Evolutionary conservation across 2,888 invertebrate species (phyloP).

Genomic region (Melipona bicolor): DNA sequence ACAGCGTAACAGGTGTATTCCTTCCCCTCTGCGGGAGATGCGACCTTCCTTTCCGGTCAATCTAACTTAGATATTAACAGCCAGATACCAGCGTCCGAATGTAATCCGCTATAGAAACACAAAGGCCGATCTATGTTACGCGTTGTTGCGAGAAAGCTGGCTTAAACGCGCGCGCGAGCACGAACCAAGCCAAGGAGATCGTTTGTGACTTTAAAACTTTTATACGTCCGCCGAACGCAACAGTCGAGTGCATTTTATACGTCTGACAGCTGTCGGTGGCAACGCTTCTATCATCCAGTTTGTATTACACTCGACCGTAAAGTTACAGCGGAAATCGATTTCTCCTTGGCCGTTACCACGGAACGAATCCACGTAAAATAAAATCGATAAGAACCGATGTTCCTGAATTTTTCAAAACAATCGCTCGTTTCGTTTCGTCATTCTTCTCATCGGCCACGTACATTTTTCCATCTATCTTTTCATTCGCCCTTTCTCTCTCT

Average conservation of each 20-base stretch:
- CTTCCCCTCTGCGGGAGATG: constrained; percentile 23
- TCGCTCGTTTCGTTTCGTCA: constrained; percentile 18
- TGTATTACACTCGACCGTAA: constrained; percentile 35
- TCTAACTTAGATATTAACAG: constrained; percentile 23
- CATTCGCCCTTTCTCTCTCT: too few species aligned
- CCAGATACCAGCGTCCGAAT: not conserved
- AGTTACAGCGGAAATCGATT: constrained; percentile 50
- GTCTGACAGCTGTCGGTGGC: constrained; percentile 49
- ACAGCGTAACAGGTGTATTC: constrained; percentile 59
- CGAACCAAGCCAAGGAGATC: not conserved
- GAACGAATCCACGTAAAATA: constrained; percentile 40
- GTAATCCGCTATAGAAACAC: not conserved
- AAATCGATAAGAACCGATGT: constrained; percentile 31
- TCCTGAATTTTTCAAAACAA: constrained; percentile 40
- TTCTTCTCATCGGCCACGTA: constrained; percentile 12
- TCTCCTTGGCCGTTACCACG: constrained; percentile 29
- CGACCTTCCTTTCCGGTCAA: constrained; percentile 36
- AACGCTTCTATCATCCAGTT: constrained; percentile 43
- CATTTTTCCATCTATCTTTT: not conserved
- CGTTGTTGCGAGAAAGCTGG: not conserved
- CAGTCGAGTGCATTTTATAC: constrained; percentile 42
- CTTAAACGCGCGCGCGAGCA: not conserved
- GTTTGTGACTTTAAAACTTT: constrained; percentile 27
- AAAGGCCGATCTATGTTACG: not conserved
- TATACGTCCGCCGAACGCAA: constrained; percentile 25